Base-by-base conservation (phyloP, 2,797 vertebrate species). In the Sparus aurata region DNA sequence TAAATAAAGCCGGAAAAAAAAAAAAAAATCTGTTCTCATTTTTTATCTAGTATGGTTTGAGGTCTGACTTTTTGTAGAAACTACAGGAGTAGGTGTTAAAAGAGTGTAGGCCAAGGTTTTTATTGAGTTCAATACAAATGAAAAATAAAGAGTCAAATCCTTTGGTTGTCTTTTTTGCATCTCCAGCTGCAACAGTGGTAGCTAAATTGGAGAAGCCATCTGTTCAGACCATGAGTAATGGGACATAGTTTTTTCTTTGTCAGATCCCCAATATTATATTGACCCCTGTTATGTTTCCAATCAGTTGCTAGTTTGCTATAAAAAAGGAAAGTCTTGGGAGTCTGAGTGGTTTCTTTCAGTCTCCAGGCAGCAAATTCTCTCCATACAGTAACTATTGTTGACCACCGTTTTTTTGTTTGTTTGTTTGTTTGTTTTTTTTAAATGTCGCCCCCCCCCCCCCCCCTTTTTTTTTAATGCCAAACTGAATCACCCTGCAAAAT, bases 261-360 rank as follows among this genome's bases (percentile, higher is more conserved):
- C 86, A 88, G 80, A 82, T 86, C 73, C 79, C 77, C 67, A 18
- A 83, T 80, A 72, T 57, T 13, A 75, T 82, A 82, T 83, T 91
- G 86, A 91, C 85, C 85, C 73, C 52, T 62, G 74, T 73, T 70
- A 87, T 79, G 80, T 88, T 85, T 89, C 82, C 81, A 90, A 92
- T 94, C 88, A 93, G 81, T 89, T 20, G 57, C 79, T 73, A 66
- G 68, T 75, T 87, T 79, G 77, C 74, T 78, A 82, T 63, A 69
- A 83, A 83, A 89, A 85, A 72, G 70, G 68, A 77, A 64, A 23
- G 12, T 79, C 85, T 74, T 43, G 76, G 78, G 80, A 84, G 68
- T 62, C 58, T 27, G 54, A 79, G 76, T 25, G 71, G 78, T 77
- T 82, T 73, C 80, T 83, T 80, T 84, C 79, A 69, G 77, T 79